These are phyloP conservation scores for Drosophila nigricruria DNA, from an alignment of 2,888 invertebrate species.

Conservation along the genomic window DNA sequence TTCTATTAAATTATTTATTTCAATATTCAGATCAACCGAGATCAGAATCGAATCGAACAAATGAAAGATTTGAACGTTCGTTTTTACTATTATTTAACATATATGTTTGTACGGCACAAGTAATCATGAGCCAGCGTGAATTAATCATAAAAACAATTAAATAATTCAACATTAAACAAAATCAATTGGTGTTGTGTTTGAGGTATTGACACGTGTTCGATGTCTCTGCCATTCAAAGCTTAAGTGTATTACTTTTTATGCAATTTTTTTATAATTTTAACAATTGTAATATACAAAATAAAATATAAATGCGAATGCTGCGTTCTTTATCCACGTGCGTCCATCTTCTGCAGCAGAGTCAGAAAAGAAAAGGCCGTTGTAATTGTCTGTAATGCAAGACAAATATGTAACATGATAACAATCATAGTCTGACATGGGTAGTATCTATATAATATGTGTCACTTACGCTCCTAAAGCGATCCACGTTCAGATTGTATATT, in stretches of 20 bases:
- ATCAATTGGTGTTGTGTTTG: constrained; percentile 27
- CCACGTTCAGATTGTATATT: constrained; percentile 74
- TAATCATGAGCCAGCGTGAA: constrained; percentile 7
- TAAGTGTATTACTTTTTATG: constrained; percentile 39
- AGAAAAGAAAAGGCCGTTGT: constrained; percentile 82
- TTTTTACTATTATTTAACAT: constrained; percentile 30
- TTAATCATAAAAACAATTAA: constrained; percentile 5
- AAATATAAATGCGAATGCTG: constrained; percentile 6
- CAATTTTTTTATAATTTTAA: constrained; percentile 37
- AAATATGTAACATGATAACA: neutral
- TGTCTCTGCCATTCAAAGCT: constrained; percentile 47
- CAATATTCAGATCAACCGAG: constrained; percentile 25
- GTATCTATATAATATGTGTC: neutral
- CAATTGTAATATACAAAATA: constrained; percentile 41
- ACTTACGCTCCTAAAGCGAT: constrained; percentile 63
- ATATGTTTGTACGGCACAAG: constrained; percentile 18
- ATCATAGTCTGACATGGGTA: neutral
- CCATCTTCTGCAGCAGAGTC: constrained; percentile 81
- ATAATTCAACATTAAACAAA: constrained; percentile 22
- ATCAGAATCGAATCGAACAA: constrained; percentile 23
- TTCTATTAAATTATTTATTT: constrained; percentile 47
- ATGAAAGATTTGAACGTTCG: constrained; percentile 25
- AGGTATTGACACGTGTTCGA: constrained; percentile 35
- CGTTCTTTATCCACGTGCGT: constrained; percentile 52
- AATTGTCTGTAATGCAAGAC: constrained; percentile 67